Base-by-base conservation (phyloP, 2,113 vertebrate genomes). In the Oncorhynchus gorbuscha region DNA sequence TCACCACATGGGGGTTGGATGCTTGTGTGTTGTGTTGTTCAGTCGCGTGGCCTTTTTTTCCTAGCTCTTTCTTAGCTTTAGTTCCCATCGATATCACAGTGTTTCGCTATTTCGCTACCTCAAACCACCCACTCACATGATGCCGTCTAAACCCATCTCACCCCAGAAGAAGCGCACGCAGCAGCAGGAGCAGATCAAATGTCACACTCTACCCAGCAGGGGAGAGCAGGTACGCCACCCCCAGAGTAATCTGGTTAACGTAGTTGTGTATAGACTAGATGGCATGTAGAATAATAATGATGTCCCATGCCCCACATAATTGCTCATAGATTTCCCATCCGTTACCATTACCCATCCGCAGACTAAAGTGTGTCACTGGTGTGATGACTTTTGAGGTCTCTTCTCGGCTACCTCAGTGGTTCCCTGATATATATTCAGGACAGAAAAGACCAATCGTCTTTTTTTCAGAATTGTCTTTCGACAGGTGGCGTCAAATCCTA, bases 171-270 rank as follows among this genome's bases (percentile, higher is more conserved):
- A 90, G 49, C 79, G 91, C 6, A 92, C 90, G 0, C 85, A 83
- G 22, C 89, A 87, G 12, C 92, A 93, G 85, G 81, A 92, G 48
- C 83, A 87, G 86, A 84, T 93, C 85, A 85, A 73, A 83, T 76
- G 72, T 74, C 86, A 90, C 69, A 51, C 72, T 0, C 68, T 61
- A 16, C 49, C 69, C 7, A 51, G 69, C 39, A 73, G 61, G 22
- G 81, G 83, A 0, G 71, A 91, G 51, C 84, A 91, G 89, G 90
- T 91, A 86, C 22, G 13, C 5, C 69, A 45, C 11, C 67, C 32
- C 59, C 61, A 49, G 75, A 18, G 32, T 20, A 18, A 5, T 20
- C 32, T 68, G 22, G 74, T 32, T 22, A 49, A 22, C 48, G 74
- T 70, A 68, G 58, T 71, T 49, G 6, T 62, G 59, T 22, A 8